Evolutionary conservation across 2,888 invertebrate genomes (phyloP).

Genomic region (Drosophila nr. medialis): DNA sequence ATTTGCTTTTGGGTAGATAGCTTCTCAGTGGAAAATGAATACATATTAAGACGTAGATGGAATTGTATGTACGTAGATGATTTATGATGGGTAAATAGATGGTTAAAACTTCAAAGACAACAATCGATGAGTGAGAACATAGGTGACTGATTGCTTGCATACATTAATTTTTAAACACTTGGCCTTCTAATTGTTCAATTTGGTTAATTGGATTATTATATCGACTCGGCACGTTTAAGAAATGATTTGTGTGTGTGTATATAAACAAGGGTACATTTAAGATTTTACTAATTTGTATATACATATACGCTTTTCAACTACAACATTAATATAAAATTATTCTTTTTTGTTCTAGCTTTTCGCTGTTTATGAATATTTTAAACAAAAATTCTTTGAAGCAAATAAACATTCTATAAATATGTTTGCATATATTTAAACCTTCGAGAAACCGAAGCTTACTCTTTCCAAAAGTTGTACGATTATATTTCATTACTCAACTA

Average conservation of each 20-base stretch:
- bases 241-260: conserved; percentile 39
- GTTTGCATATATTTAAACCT: conserved; percentile 36
- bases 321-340: conserved; percentile 53
- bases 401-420: conserved; percentile 43
- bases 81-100: conserved; percentile 60
- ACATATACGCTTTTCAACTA: conserved; percentile 52
- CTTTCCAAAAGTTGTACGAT: conserved; percentile 58
- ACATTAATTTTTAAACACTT: conserved; percentile 46
- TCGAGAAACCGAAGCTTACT: conserved; percentile 48
- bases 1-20: conserved; percentile 9
- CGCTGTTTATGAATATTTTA: conserved; percentile 12
- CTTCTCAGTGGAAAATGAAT: conserved; percentile 5
- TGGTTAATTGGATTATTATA: conserved; percentile 26
- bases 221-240: conserved; percentile 42
- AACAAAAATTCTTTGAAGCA: conserved; percentile 20
- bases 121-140: conserved; percentile 76
- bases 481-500: background rate
- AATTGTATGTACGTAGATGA: conserved; percentile 29
- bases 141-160: conserved; percentile 67
- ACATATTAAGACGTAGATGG: conserved; percentile 17
- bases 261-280: conserved; percentile 47
- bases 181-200: conserved; percentile 28
- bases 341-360: conserved; percentile 20
- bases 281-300: conserved; percentile 45
- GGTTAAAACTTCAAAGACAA: conserved; percentile 79